A percentile compares a stretch with the other conserved stretches of the same genome.
These are phyloP conservation scores for Drosophila aff. DNA, from an alignment of 1,140 invertebrate genomes.

Conservation along the genomic window DNA sequence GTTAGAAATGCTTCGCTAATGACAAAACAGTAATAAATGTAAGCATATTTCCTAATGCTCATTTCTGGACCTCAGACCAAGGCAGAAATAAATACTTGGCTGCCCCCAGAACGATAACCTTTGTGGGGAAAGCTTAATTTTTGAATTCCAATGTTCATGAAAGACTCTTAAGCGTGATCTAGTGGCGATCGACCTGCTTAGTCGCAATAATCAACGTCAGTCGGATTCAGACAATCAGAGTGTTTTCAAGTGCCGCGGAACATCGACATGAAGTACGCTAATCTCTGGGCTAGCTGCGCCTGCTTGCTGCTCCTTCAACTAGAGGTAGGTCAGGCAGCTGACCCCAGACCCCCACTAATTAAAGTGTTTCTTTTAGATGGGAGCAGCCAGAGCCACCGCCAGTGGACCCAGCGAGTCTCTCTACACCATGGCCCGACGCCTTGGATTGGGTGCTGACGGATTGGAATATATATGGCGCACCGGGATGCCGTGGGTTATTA, in stretches of 20 bases:
- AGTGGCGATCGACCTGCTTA: background rate
- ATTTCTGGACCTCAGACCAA: too few species aligned
- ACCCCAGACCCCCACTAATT: background rate
- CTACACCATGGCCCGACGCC: slow-evolving; percentile 22
- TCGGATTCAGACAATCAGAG: slow-evolving; percentile 7
- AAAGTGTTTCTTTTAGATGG: slow-evolving; percentile 14
- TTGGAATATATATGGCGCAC: slow-evolving; percentile 14
- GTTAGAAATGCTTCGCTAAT: background rate
- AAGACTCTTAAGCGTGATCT: background rate
- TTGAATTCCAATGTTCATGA: background rate
- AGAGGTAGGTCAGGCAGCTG: slow-evolving; percentile 53
- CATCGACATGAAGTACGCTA: slow-evolving; percentile 7
- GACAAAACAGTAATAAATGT: background rate
- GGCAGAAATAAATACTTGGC: too few species aligned
- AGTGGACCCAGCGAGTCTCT: slow-evolving; percentile 24
- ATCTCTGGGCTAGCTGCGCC: slow-evolving; percentile 9
- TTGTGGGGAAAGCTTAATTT: background rate
- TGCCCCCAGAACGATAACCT: slow-evolving; percentile 10
- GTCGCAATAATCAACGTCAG: slow-evolving; percentile 1
- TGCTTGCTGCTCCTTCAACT: slow-evolving; percentile 44
- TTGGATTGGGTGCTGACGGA: slow-evolving; percentile 4
- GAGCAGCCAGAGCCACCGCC: background rate
- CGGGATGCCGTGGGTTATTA: slow-evolving; percentile 1
- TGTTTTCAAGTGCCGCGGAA: slow-evolving; percentile 15
- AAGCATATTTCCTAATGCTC: too few species aligned